phyloP scores from a whole-genome alignment of 2,888 invertebrate species.

The Mimachlamys varia region DNA sequence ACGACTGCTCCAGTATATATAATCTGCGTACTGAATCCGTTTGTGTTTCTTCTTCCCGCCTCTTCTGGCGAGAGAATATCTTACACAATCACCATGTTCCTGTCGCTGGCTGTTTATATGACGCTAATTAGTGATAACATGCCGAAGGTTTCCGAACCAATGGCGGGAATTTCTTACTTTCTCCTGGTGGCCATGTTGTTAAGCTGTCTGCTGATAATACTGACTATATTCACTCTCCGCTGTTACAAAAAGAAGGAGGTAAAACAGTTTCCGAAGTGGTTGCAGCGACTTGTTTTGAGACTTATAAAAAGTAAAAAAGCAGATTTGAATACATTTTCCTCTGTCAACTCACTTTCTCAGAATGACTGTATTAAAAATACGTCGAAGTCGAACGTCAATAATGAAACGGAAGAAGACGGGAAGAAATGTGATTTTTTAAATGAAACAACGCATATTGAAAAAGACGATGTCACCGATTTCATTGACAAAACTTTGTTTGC shows the following conservation, averaged over 20 bases:
- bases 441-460: not conserved
- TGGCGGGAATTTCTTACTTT: conserved; percentile 10
- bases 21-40: not conserved
- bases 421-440: not conserved
- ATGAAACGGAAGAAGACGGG: not conserved
- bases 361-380: not conserved
- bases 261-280: not conserved
- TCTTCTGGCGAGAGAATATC: not conserved
- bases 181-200: not conserved
- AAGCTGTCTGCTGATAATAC: not conserved
- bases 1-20: not conserved
- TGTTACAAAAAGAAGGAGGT: not conserved
- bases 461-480: not conserved
- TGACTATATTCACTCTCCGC: not conserved
- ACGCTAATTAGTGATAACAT: not conserved
- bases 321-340: not conserved
- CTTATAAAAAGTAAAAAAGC: not conserved
- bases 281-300: not conserved
- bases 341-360: not conserved
- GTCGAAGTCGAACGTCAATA: not conserved
- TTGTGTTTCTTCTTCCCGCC: not conserved
- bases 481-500: not conserved
- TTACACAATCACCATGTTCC: not conserved
- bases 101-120: not conserved
- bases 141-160: not conserved